Conservation (phyloP, 2,113 vertebrate genomes). For the Thermophis baileyi region DNA sequence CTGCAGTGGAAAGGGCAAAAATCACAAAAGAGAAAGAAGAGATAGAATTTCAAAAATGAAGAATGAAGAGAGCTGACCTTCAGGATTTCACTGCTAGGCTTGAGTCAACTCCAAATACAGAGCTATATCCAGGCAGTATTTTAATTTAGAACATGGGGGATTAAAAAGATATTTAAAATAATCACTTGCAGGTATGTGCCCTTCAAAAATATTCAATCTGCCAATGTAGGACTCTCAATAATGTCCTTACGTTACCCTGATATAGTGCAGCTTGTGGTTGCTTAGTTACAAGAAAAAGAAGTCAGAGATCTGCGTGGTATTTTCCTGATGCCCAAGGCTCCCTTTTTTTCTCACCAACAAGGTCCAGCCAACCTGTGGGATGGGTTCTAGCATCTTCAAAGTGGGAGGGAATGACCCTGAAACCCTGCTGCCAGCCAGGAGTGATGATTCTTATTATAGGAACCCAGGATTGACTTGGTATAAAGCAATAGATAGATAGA, state of each 20-base stretch:
- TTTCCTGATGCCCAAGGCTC: neutral
- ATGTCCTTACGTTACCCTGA: neutral
- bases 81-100: neutral
- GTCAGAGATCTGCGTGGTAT: neutral
- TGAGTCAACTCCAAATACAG: slow-evolving; percentile 9
- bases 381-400: neutral
- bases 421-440: neutral
- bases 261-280: slow-evolving; percentile 36
- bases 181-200: slow-evolving; percentile 20
- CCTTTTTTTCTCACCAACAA: neutral
- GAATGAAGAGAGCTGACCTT: slow-evolving; percentile 1
- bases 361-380: neutral
- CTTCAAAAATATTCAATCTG: slow-evolving; percentile 32
- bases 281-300: slow-evolving; percentile 49
- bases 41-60: slow-evolving; percentile 2
- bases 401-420: neutral
- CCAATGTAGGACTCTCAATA: slow-evolving; percentile 25
- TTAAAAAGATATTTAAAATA: slow-evolving; percentile 10
- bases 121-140: slow-evolving; percentile 8
- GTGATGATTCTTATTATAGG: neutral
- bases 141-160: slow-evolving; percentile 9
- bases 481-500: neutral
- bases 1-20: slow-evolving; percentile 26
- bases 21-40: neutral
- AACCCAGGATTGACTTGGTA: neutral